Evolutionary conservation across 2,888 invertebrate species (phyloP).

Genomic region (Brenthis daphne): DNA sequence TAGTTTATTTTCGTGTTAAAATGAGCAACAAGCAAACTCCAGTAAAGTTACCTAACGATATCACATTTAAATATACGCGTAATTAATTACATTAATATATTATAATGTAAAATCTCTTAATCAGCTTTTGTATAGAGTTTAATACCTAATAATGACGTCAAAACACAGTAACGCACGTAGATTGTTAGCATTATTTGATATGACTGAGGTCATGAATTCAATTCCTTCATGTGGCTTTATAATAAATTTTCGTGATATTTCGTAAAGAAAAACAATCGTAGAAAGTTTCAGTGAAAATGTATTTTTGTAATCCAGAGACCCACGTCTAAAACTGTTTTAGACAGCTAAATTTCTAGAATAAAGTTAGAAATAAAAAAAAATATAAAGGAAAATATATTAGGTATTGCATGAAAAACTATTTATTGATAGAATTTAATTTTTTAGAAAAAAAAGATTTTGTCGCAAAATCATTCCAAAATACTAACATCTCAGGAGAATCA

Average conservation of each 20-base stretch:
- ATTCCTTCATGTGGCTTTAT: too few relatives aligned
- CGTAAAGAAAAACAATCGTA: neutral
- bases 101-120: conserved; percentile 9
- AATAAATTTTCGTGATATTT: too few relatives aligned
- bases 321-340: conserved; percentile 10
- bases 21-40: conserved; percentile 10
- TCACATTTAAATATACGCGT: neutral
- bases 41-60: conserved; percentile 3
- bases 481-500: too few relatives aligned
- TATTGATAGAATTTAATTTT: neutral
- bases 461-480: too few relatives aligned
- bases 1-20: conserved; percentile 1
- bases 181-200: too few relatives aligned
- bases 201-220: too few relatives aligned
- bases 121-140: neutral
- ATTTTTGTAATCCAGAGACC: conserved; percentile 13
- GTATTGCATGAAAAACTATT: neutral
- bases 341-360: conserved; percentile 15
- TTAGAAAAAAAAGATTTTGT: neutral
- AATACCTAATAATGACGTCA: too few relatives aligned
- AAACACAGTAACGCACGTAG: too few relatives aligned
- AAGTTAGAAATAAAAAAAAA: neutral
- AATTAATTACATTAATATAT: neutral
- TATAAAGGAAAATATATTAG: too few relatives aligned
- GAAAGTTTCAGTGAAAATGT: neutral